These are phyloP conservation scores for Habroteleia sp. DNA, from an alignment of 2,888 invertebrate genomes.

Conservation along the genomic window DNA sequence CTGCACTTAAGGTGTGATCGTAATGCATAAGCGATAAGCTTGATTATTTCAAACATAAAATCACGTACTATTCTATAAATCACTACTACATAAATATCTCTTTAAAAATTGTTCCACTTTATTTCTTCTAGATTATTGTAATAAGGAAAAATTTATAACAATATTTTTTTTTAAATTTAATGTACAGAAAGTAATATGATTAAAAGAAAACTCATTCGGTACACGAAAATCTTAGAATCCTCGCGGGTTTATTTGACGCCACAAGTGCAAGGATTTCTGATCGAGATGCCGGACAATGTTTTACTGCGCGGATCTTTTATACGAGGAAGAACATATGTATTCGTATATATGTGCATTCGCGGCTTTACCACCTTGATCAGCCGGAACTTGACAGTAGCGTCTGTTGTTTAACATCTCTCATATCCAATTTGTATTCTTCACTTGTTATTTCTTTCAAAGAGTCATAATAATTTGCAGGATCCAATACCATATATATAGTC, in stretches of 20 bases:
- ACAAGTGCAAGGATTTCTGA: slow-evolving; percentile 55
- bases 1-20: slow-evolving; percentile 9
- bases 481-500: slow-evolving; percentile 30
- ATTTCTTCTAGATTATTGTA: too few species aligned
- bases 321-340: slow-evolving; percentile 42
- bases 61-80: too few species aligned
- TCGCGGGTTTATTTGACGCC: slow-evolving; percentile 34
- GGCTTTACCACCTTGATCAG: slow-evolving; percentile 62
- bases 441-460: slow-evolving; percentile 42
- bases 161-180: not conserved
- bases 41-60: slow-evolving; percentile 1
- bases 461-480: slow-evolving; percentile 34
- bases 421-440: slow-evolving; percentile 48
- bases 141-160: not conserved
- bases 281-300: slow-evolving; percentile 61
- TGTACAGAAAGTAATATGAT: too few species aligned
- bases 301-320: slow-evolving; percentile 61
- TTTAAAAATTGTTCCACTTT: too few species aligned
- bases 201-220: not conserved
- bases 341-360: slow-evolving; percentile 49
- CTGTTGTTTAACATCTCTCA: slow-evolving; percentile 55
- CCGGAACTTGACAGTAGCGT: slow-evolving; percentile 59
- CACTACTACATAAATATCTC: too few species aligned
- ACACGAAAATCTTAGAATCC: not conserved
- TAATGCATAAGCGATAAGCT: slow-evolving; percentile 15